Evolutionary conservation across 2,888 invertebrate genomes (phyloP), one percentile per base, ranked within the genome.

Genomic region (Catocala sponsa): DNA sequence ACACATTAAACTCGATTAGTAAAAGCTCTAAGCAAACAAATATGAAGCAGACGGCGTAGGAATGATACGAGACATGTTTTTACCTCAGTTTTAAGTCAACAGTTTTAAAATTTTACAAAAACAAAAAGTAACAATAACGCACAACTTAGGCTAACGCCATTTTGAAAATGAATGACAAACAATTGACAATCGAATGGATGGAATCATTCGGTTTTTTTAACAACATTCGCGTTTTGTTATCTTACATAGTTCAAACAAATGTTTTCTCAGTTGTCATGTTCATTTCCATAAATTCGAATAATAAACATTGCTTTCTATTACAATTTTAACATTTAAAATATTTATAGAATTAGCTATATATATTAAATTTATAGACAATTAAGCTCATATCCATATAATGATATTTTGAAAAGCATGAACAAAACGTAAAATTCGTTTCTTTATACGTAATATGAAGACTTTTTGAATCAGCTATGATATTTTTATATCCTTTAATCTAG

Each of bases 71-170:
- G 32, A 55, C n/a, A 11, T 60, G 43, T 70, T 78, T 68, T 85
- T 86, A 92, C 93, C 90, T 91, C 81, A 85, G 82, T 82, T 81
- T 87, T 80, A 82, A 82, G 85, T 86, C 82, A 88, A 89, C 86
- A 89, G 83, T 84, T 84, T 89, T 87, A 85, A 86, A 87, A 86
- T 84, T 89, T 91, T 85, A 80, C 84, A 87, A 86, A 88, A 86
- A 85, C 86, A 87, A 86, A 86, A 84, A 87, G 83, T 84, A 90
- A 87, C 86, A 86, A 88, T 62, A 74, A 72, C 85, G 84, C 85
- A 87, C 90, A 86, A 83, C 88, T 86, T 88, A 94, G 60, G 83
- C 82, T 82, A 84, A 86, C 90, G 92, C 94, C 94, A 94, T 94
- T 91, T 93, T 93, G 86, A 73, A 84, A 84, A 50, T 53, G 61